Evolutionary conservation across 2,888 invertebrate species (phyloP), one percentile per base, ranked within the genome.

Genomic region (Rutpela maculata): DNA sequence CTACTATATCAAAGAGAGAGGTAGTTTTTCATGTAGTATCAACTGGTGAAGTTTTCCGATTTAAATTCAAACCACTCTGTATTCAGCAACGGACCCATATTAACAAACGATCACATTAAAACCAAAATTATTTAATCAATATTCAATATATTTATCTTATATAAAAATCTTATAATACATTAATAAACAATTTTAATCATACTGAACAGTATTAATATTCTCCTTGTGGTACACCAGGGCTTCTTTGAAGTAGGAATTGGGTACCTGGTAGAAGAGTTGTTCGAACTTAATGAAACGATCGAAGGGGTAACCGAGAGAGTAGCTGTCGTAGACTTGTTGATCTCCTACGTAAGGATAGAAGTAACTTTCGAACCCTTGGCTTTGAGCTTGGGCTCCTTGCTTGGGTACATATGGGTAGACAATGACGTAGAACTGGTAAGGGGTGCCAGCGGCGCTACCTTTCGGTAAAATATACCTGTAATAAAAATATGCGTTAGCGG

Each of bases 241-340:
- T 83, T 94, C 93, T 82, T 93, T 91, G 87, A 93, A 93, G 88
- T 91, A 92, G 90, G 93, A 93, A 90, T 95, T 95, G 56, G 94
- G 92, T 19, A 93, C 93, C 80, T 91, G 91, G 82, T 91, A 91
- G 91, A 93, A 95, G 78, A 90, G 90, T 67, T 89, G 89, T 63
- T 92, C 90, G 68, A 78, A 84, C 60, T 93, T 90, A 85, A 94
- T 92, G 22, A 90, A 90, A 83, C 94, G 93, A 87, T 96, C 95
- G 86, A 95, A 92, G 78, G 96, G 96, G 91, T 93, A 96, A 70
- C 94, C 95, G 84, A 93, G 91, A 62, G 95, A 92, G 87, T 92
- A 92, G 81, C 91, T 91, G 87, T 95, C 95, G 65, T 93, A 56
- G 72, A 77, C 82, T 26, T 66, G 57, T 15, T 60, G 10, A 7